Evolutionary conservation across 2,797 vertebrate species (phyloP).

Genomic region (Lithobates sylvaticus): DNA sequence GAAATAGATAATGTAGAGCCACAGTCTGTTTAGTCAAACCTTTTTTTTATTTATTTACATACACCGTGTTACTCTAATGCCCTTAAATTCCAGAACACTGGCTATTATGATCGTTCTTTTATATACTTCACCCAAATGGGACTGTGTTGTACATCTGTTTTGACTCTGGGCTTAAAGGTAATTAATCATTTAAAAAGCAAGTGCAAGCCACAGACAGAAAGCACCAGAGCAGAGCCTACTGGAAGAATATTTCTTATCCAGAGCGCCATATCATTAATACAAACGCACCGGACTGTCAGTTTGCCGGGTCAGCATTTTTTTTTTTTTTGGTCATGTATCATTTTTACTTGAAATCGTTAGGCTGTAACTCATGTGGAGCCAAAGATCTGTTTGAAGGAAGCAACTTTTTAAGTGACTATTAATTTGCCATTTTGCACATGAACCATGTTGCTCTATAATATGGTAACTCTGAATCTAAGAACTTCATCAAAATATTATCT

Average conservation of each 20-base stretch:
- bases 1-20: neutral
- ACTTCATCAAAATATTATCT: too few species aligned
- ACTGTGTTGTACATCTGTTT: slow-evolving; percentile 9
- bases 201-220: neutral
- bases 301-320: slow-evolving; percentile 31
- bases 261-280: slow-evolving; percentile 36
- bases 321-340: slow-evolving; percentile 46
- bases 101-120: neutral
- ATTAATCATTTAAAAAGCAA: slow-evolving; percentile 36
- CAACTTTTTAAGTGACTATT: slow-evolving; percentile 43
- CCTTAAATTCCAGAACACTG: neutral
- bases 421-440: slow-evolving; percentile 43
- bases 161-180: slow-evolving; percentile 12
- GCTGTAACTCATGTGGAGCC: slow-evolving; percentile 33
- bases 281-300: slow-evolving; percentile 42
- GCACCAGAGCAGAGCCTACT: slow-evolving; percentile 21
- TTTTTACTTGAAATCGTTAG: slow-evolving; percentile 55
- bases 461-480: too few species aligned
- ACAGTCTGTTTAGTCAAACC: neutral
- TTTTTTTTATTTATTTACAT: neutral
- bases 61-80: neutral
- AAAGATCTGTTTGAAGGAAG: slow-evolving; percentile 19
- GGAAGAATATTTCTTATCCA: slow-evolving; percentile 18
- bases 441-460: neutral
- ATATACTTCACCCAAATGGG: slow-evolving; percentile 2